Conservation (phyloP, 92 coral and sea anemone genomes). For the Porites cylindrica region DNA sequence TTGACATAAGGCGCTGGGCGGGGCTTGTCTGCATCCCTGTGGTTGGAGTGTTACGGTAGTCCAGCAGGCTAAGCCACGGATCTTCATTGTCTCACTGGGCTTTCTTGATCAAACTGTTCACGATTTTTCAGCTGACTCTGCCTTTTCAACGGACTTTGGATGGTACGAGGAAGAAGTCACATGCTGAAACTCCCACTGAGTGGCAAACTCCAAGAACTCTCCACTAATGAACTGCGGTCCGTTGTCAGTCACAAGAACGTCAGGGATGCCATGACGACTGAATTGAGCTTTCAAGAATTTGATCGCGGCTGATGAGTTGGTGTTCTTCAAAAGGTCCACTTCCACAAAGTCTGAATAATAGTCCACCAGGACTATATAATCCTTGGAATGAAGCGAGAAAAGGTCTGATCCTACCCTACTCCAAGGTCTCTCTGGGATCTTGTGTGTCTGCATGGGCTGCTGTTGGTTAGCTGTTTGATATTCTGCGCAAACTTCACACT, state of each 20-base stretch:
- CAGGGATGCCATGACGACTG: conserved; percentile 69
- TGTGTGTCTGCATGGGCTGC: conserved; percentile 65
- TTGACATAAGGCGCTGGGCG: no score
- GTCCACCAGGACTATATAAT: conserved; percentile 61
- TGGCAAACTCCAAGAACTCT: conserved; percentile 52
- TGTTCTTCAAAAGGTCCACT: conserved; percentile 52
- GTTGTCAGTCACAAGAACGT: conserved; percentile 66
- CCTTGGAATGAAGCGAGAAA: conserved; percentile 46
- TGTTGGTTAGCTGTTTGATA: conserved; percentile 46
- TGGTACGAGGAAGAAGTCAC: conserved; percentile 37
- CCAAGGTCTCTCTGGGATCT: conserved; percentile 75
- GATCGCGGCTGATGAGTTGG: conserved; percentile 53
- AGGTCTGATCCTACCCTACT: conserved; percentile 54
- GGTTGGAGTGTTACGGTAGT: no score
- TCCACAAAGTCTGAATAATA: conserved; percentile 66
- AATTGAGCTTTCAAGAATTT: conserved; percentile 62
- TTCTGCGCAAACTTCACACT: conserved; percentile 60
- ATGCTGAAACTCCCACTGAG: conserved; percentile 41
- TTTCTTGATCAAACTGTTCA: neutral
- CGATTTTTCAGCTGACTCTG: conserved; percentile 33
- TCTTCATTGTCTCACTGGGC: no score
- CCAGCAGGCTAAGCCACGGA: no score
- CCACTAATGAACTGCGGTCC: conserved; percentile 54
- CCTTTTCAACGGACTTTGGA: conserved; percentile 56
- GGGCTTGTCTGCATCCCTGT: no score